A percentile compares a stretch with the other conserved stretches of the same genome.
Conservation (phyloP, 2,113 vertebrate genomes). For the Nycticebus coucang region DNA sequence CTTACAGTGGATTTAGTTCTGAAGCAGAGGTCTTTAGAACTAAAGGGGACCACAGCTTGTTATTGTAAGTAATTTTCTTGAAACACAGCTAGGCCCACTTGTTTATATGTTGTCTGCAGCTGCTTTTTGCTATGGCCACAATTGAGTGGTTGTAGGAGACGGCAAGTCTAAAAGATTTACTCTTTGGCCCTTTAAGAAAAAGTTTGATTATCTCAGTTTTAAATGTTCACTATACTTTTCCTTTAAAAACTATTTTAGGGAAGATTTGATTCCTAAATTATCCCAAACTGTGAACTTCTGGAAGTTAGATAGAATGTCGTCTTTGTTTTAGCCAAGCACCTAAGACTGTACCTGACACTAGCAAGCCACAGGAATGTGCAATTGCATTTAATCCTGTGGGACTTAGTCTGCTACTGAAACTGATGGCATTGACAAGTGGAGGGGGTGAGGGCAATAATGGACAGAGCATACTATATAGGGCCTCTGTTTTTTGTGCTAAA, state of each 20-base stretch:
- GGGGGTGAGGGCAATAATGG: rapidly evolving
- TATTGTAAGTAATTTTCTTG: neutral
- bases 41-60: neutral
- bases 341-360: neutral
- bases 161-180: neutral
- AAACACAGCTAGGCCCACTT: neutral
- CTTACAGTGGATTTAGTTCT: neutral
- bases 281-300: neutral
- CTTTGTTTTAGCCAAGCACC: conserved; percentile 27
- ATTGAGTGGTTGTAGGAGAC: neutral
- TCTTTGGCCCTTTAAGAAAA: conserved; percentile 19
- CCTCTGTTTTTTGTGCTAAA: neutral
- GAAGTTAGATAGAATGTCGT: neutral
- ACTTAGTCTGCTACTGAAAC: neutral
- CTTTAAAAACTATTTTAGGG: neutral
- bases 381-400: neutral
- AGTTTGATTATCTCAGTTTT: neutral
- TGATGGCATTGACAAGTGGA: neutral
- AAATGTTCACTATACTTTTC: neutral
- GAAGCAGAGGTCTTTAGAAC: neutral
- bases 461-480: neutral
- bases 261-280: conserved; percentile 23
- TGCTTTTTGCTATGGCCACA: neutral
- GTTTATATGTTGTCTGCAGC: neutral
- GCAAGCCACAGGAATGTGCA: neutral